Conservation (phyloP, 2,113 vertebrate genomes). For the Steatornis caripensis region DNA sequence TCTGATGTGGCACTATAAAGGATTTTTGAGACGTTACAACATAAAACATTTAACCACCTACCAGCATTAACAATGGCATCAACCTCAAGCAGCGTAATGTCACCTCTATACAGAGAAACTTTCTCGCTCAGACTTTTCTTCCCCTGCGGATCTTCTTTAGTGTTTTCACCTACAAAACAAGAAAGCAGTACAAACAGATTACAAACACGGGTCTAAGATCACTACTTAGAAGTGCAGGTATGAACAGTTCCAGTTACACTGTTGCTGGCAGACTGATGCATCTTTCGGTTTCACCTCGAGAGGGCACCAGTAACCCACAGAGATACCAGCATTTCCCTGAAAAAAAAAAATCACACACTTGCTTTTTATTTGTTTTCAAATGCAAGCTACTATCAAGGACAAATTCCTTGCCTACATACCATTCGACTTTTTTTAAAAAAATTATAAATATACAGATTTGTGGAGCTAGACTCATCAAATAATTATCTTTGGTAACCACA, state of each 20-base stretch:
- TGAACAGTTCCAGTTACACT: background rate
- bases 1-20: rapidly evolving
- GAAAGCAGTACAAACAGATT: background rate
- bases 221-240: background rate
- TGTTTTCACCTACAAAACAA: conserved; percentile 59
- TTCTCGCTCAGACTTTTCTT: conserved; percentile 85
- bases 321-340: background rate
- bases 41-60: conserved; percentile 67
- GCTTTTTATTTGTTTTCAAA: background rate
- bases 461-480: background rate
- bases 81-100: conserved; percentile 93
- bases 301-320: background rate
- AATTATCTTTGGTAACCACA: background rate
- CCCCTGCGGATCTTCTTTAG: conserved; percentile 71
- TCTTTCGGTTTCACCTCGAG: background rate
- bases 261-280: background rate
- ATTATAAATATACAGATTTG: rapidly evolving
- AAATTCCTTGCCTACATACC: background rate
- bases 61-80: conserved; percentile 98
- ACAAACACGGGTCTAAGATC: rapidly evolving
- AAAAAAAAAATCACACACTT: background rate
- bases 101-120: conserved; percentile 95
- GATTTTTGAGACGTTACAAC: background rate
- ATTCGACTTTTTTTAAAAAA: background rate
- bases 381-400: background rate